A percentile compares a stretch with the other conserved stretches of the same genome.
phyloP scores from a whole-genome alignment of 1,140 invertebrate genomes.

The Acarapis woodi region DNA sequence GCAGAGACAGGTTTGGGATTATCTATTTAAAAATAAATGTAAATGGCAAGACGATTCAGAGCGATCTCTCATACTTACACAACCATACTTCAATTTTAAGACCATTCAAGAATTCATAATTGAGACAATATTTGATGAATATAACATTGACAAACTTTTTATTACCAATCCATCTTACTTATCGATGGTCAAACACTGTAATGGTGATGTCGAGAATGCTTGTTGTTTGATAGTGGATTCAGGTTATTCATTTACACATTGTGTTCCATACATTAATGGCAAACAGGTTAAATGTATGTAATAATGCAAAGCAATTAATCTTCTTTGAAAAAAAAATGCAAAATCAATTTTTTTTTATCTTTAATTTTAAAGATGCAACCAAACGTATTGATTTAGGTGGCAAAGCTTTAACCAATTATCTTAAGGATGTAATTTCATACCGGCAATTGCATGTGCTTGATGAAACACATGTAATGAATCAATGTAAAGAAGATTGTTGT shows the following conservation, averaged over 20 bases:
- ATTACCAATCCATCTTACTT: constrained; percentile 28
- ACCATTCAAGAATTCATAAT: constrained; percentile 70
- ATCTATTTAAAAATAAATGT: constrained; percentile 30
- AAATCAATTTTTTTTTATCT: constrained; percentile 9
- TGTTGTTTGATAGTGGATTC: constrained; percentile 66
- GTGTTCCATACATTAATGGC: constrained; percentile 76
- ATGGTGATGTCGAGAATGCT: not conserved
- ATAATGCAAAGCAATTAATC: too few relatives aligned
- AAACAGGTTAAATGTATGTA: constrained; percentile 36
- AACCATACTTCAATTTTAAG: constrained; percentile 76
- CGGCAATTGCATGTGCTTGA: constrained; percentile 89
- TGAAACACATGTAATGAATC: constrained; percentile 94
- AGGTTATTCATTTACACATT: constrained; percentile 82
- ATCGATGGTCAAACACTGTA: constrained; percentile 3
- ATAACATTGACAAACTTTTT: constrained; percentile 55
- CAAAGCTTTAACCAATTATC: constrained; percentile 84
- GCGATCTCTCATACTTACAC: constrained; percentile 25
- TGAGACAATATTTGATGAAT: constrained; percentile 94
- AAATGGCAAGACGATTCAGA: constrained; percentile 16
- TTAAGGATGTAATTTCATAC: constrained; percentile 92
- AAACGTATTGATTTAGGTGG: constrained; percentile 77
- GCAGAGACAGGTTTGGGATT: constrained; percentile 82
- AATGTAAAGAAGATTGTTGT: constrained; percentile 90
- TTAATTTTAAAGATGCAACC: constrained; percentile 21
- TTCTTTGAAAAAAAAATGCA: constrained; percentile 12